Evolutionary conservation across 2,888 invertebrate species (phyloP).

Genomic region (Andrena camellia): DNA sequence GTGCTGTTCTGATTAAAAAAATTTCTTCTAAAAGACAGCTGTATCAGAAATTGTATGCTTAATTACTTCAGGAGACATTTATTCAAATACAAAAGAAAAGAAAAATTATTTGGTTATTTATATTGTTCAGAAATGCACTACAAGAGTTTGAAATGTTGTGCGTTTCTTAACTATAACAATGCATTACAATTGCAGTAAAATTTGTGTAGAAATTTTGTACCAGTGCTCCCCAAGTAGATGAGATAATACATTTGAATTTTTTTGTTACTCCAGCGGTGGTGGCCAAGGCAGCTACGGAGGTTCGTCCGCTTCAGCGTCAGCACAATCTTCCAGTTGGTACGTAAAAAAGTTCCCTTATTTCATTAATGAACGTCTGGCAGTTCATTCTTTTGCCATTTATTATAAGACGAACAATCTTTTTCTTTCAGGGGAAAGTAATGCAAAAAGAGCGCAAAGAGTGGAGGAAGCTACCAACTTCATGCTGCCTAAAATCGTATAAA

Average conservation of each 20-base stretch:
- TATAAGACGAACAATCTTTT: background rate
- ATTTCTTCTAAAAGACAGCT: too few species aligned
- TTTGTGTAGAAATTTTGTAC: background rate
- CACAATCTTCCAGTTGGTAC: slow-evolving; percentile 70
- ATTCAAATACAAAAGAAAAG: too few species aligned
- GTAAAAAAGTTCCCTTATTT: slow-evolving; percentile 21
- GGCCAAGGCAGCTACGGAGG: slow-evolving; percentile 66
- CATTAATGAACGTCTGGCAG: slow-evolving; percentile 2
- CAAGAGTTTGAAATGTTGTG: too few species aligned
- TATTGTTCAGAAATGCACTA: too few species aligned
- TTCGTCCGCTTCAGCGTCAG: slow-evolving; percentile 75
- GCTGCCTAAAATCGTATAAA: slow-evolving; percentile 43
- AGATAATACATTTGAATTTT: background rate
- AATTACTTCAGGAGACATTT: too few species aligned
- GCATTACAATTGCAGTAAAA: too few species aligned
- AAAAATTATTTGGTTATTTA: too few species aligned
- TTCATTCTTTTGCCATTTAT: background rate
- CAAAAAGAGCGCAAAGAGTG: background rate
- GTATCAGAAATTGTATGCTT: too few species aligned
- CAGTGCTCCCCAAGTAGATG: background rate
- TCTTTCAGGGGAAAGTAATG: slow-evolving; percentile 50
- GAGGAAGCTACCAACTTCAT: slow-evolving; percentile 3
- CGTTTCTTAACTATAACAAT: too few species aligned
- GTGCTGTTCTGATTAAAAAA: background rate
- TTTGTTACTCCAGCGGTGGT: slow-evolving; percentile 28